Evolutionary conservation across 2,888 invertebrate genomes (phyloP).

Genomic region (Agonum fuliginosum): DNA sequence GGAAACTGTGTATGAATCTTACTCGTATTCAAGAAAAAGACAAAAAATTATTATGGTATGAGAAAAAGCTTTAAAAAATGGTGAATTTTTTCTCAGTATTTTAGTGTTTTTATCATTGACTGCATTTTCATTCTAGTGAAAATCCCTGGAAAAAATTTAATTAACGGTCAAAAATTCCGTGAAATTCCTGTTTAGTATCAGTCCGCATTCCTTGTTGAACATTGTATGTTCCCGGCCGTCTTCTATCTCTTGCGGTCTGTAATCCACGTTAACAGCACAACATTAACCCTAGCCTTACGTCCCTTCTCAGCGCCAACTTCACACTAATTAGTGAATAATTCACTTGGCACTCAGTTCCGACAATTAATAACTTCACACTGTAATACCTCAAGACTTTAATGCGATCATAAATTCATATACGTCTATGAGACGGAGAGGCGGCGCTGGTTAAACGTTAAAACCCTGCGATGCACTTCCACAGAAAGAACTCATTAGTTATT

Average conservation of each 20-base stretch:
- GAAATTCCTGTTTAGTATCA: no score
- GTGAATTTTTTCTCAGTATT: no score
- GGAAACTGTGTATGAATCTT: no score
- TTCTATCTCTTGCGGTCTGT: slow-evolving; percentile 50
- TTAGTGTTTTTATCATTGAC: no score
- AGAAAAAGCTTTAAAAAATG: no score
- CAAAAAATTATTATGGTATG: no score
- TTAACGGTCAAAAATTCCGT: no score
- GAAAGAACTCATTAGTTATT: slow-evolving; percentile 16
- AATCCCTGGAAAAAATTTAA: no score
- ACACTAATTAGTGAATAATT: slow-evolving; percentile 75
- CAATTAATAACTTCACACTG: slow-evolving; percentile 72
- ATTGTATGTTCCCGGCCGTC: not conserved
- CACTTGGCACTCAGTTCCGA: slow-evolving; percentile 73
- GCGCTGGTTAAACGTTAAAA: slow-evolving; percentile 52
- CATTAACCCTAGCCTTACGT: slow-evolving; percentile 38
- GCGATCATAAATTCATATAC: slow-evolving; percentile 60
- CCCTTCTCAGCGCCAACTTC: slow-evolving; percentile 52
- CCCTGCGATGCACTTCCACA: not conserved
- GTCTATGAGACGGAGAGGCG: slow-evolving; percentile 58
- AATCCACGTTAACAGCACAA: slow-evolving; percentile 54
- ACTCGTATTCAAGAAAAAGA: no score
- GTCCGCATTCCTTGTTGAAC: not conserved
- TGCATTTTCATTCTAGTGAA: no score
- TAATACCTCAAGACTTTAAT: slow-evolving; percentile 60